Evolutionary conservation across 2,113 vertebrate genomes (phyloP).

Genomic region (Phylloscopus trochilus): DNA sequence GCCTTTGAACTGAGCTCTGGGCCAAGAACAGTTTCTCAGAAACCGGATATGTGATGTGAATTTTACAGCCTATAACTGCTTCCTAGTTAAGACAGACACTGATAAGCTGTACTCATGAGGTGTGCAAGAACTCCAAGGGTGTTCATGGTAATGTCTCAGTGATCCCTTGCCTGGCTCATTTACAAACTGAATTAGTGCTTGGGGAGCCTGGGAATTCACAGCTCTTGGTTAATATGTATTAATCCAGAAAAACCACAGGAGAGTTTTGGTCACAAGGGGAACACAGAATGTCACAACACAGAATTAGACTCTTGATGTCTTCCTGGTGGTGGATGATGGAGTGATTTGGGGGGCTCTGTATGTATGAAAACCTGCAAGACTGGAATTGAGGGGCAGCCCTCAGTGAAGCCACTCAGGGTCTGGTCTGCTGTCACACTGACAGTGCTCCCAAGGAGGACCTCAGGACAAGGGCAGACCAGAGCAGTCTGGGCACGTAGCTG

Average conservation of each 20-base stretch:
- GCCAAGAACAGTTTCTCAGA: constrained; percentile 46
- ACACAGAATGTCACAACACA: neutral
- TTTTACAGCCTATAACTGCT: constrained; percentile 37
- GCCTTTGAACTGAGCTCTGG: constrained; percentile 10
- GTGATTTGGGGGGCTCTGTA: neutral
- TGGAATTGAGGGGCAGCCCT: neutral
- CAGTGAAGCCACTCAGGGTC: neutral
- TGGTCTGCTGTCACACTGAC: neutral
- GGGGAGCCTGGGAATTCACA: neutral
- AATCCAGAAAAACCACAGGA: neutral
- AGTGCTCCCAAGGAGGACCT: neutral
- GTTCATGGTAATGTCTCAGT: neutral
- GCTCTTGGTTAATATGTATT: neutral
- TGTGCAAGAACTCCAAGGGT: constrained; percentile 3
- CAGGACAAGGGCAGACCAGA: neutral
- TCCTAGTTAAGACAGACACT: constrained; percentile 11
- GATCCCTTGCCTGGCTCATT: neutral
- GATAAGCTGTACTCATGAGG: constrained; percentile 9
- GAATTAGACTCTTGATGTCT: neutral
- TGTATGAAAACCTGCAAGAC: neutral
- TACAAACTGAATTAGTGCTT: neutral
- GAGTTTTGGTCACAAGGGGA: neutral
- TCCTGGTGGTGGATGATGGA: neutral
- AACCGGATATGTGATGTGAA: constrained; percentile 13
- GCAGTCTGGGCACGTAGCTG: neutral